Evolutionary conservation across 2,797 vertebrate species (phyloP), one percentile per base, ranked within the genome.

Genomic region (Smutsia gigantea): DNA sequence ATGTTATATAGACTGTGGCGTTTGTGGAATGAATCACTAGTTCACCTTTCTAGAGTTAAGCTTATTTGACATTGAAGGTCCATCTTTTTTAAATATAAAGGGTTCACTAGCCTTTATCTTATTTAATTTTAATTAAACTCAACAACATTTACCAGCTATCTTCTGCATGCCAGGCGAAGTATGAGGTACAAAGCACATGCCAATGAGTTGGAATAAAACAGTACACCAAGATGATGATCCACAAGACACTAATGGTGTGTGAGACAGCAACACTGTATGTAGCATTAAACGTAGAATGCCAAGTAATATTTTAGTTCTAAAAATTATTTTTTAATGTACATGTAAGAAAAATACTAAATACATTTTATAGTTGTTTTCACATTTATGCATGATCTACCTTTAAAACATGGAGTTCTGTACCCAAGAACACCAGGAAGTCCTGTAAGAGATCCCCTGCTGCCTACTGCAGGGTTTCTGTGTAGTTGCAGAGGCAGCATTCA

Each of bases 121-220:
- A 53, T 37, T 92, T 84, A 27, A 42, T 83, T 74, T 94, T 92
- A 93, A 66, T 93, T 95, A 87, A 81, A 77, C 29, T 77, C 39
- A 68, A n/a, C 42, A 90, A 86, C 59, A 68, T 68, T 94, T 75
- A 92, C 63, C 78, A 84, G 31, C 15, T 85, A n/a, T 61, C n/a
- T 93, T 57, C 27, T 61, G 12, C 49, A 31, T 72, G 49, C 64
- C 8, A 42, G 84, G 31, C 51, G 74, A 90, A 74, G 57, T 46
- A 23, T 17, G 77, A 81, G 51, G 34, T 57, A 34, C 34, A 93
- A 87, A 72, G 49, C 42, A 71, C 49, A 42, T 19, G n/a, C 74
- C 61, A 71, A 37, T 39, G 61, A 91, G 46, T 75, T 88, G 49
- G 53, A 61, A 46, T 69, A 39, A 51, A 87, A 92, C 23, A 75